phyloP scores from a whole-genome alignment of 1,140 invertebrate species.

The Ceratina australensis region DNA sequence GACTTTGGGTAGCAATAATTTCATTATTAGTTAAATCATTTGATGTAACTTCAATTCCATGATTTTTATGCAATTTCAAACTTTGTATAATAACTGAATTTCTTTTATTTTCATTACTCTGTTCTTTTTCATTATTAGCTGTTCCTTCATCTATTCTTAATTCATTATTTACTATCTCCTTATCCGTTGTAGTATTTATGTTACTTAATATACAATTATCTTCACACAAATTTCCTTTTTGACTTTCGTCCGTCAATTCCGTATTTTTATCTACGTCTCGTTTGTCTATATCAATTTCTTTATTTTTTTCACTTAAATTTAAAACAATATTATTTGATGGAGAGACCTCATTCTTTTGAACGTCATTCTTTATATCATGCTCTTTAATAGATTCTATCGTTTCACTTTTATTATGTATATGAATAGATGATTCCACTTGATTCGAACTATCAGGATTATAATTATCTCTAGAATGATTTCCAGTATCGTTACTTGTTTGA shows the following conservation, averaged over 20 bases:
- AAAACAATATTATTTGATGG: not conserved
- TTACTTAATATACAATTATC: not conserved
- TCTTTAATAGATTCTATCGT: not conserved
- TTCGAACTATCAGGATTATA: not conserved
- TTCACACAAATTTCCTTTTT: not conserved
- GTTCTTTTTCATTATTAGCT: not conserved
- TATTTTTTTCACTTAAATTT: not conserved
- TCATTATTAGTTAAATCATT: not conserved
- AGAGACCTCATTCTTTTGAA: not conserved
- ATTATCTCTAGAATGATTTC: not conserved
- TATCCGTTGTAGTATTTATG: not conserved
- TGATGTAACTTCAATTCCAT: not conserved
- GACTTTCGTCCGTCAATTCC: not conserved
- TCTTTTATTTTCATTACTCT: not conserved
- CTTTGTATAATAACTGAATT: not conserved
- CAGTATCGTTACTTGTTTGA: not conserved
- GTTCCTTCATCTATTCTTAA: not conserved
- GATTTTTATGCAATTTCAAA: not conserved
- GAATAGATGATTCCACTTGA: not conserved
- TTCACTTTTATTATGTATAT: not conserved
- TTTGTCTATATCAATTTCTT: not conserved
- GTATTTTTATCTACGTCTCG: not conserved
- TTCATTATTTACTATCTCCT: not conserved
- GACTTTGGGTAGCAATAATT: not conserved
- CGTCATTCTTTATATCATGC: slow-evolving; percentile 1